Evolutionary conservation across 2,113 vertebrate species (phyloP), one percentile per base, ranked within the genome.

Genomic region (Sialia sialis): DNA sequence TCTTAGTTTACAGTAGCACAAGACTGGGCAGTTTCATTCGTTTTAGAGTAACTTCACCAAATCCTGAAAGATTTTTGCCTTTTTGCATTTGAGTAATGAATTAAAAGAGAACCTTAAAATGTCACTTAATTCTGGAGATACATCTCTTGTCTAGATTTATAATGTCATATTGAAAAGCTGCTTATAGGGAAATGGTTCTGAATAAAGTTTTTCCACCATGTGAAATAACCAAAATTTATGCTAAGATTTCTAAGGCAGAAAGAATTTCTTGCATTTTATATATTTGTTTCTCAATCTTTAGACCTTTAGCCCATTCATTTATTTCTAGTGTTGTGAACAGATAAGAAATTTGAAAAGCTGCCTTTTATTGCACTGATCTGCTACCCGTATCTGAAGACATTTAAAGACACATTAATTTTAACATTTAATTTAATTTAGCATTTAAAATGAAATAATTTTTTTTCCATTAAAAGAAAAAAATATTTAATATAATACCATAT

Each of bases 1-100:
- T 55, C 27, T 49, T 38, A 17, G 22, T 72, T 11, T 16, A 11
- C 32, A 77, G 46, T 73, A 25, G 36, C n/a, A 34, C 20, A 49
- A 51, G 38, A 25, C 20, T 73, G 59, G 41, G n/a, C 0, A n/a
- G 0, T 77, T 82, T 51, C 6, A 5, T 82, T 93, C 0, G 0
- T 72, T 60, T 73, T 29, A 32, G 6, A 56, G 3, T 60, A 55
- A 67, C 52, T 73, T 77, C 7, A 6, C 29, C 52, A 44, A 62
- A n/a, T 74, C 25, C 17, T 51, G 3, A 74, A 79, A 63, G 20
- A 3, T 41, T 74, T 58, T 63, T 74, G 14, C n/a, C 26, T 59
- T 52, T 38, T 63, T 69, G 30, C 26, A 20, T 74, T 74, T 58
- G 18, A 68, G 29, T 78, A 60, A 55, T 51, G 36, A 82, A 55